Evolutionary conservation across 1,140 invertebrate genomes (phyloP), one percentile per base, ranked within the genome.

Genomic region (Diprion similis): DNA sequence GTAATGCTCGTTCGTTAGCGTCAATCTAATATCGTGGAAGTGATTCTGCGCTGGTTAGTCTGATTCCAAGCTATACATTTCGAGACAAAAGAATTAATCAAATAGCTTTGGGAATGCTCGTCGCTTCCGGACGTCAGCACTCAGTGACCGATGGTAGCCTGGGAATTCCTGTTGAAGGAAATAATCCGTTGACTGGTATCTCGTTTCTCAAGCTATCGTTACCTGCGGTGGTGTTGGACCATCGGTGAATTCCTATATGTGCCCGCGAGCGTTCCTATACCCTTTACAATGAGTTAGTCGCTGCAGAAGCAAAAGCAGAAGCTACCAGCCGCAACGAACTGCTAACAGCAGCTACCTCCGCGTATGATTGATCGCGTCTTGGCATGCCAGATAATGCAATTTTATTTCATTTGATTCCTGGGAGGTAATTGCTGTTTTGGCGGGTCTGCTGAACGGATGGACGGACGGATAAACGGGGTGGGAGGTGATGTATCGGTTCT

Each of bases 341-440:
- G n/a, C 51, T 17, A 59, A 17, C 51, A 59, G 11, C 51, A 59
- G 51, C 51, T 59, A 59, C 51, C 9, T 59, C 9, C 9, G 82
- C 83, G 73, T 82, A 86, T 88, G 87, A 88, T 87, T 86, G 85
- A 88, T 88, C 84, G 85, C 77, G 73, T 76, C 80, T 80, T 86
- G 82, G 83, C 85, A 87, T 87, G 85, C 83, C 84, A 83, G 84
- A 86, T 86, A 87, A 87, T 86, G 84, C 83, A 87, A 87, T 88
- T 88, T 87, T 87, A 87, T 88, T 87, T 86, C 84, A 87, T 87
- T 88, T 85, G 87, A 87, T 87, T 88, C 82, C 80, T 76, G 80
- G 81, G 71, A 81, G 84, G 83, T 87, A 88, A 88, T 87, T 87
- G 86, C 85, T 85, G 81, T 87, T 87, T 87, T 84, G 86, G 83